Evolutionary conservation across 2,113 vertebrate genomes (phyloP), one percentile per base, ranked within the genome.

Genomic region (Thunnus thynnus): DNA sequence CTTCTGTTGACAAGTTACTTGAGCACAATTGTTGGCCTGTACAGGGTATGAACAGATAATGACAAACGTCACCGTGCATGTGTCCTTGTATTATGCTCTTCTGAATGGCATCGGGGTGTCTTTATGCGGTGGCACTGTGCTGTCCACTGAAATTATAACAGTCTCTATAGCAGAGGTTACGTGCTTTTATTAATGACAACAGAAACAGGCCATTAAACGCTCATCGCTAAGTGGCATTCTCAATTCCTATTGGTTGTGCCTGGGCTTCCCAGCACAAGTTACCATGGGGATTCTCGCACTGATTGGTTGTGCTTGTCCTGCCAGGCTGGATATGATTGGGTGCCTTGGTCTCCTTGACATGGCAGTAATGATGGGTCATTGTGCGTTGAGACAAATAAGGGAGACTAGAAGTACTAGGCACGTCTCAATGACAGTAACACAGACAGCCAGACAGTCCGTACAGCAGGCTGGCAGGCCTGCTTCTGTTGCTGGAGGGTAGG

Each of bases 271-370:
- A 73, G 80, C 79, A 65, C 86, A 92, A 86, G 93, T 94, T 92
- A 94, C 93, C 86, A 93, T 88, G 93, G 93, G 89, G 83, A 91
- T 79, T 88, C 77, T 52, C 50, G 51, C 77, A 36, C 80, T 74
- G 89, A 93, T 94, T 93, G 90, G 92, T 57, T 82, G 55, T 7
- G 62, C 72, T 56, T 41, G 52, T 88, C 87, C 82, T 46, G 10
- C 25, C 61, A 72, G 76, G 85, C 64, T n/a, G 18, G 62, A 83
- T 79, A 78, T 87, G 90, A 93, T 92, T 94, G 92, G 92, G 87
- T 88, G 86, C 88, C 73, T 87, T 54, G 18, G 56, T 94, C 92
- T 93, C 93, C 93, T 94, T 94, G 93, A 93, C 92, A 91, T 77
- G 85, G 90, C 88, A 91, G 88, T 88, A 91, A 93, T 86, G 88